These are phyloP conservation scores for Crenuchus spilurus DNA, from an alignment of 2,797 vertebrate species.

Conservation along the genomic window DNA sequence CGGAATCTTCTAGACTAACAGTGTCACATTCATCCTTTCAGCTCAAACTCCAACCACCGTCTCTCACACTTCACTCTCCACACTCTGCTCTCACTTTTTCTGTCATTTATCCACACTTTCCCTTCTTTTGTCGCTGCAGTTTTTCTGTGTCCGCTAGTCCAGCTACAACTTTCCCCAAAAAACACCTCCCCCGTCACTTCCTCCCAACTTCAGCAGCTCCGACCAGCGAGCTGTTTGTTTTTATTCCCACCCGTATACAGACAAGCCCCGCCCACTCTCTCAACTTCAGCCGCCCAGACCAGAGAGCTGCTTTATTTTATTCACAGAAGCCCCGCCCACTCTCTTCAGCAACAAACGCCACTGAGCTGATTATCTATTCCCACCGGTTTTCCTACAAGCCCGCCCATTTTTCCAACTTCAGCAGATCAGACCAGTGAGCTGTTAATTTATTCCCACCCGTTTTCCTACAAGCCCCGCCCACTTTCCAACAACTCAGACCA, in stretches of 20 bases:
- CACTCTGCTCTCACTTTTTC: too few relatives aligned
- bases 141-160: background rate
- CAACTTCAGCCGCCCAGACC: too few relatives aligned
- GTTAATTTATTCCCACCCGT: background rate
- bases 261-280: background rate
- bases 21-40: background rate
- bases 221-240: background rate
- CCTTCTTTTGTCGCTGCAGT: background rate
- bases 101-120: background rate
- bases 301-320: too few relatives aligned
- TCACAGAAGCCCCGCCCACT: too few relatives aligned
- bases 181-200: constrained; percentile 45
- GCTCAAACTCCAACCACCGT: too few relatives aligned
- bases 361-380: too few relatives aligned
- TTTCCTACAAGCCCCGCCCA: too few relatives aligned
- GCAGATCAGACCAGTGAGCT: background rate
- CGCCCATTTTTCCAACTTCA: constrained; percentile 49
- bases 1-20: background rate
- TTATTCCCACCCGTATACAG: background rate
- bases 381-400: too few relatives aligned
- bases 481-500: constrained; percentile 15
- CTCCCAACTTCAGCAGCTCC: constrained; percentile 39
- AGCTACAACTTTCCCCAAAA: constrained; percentile 6
- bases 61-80: too few relatives aligned
- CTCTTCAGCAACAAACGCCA: too few relatives aligned